phyloP scores from a whole-genome alignment of 2,797 vertebrate species.

The Synaphobranchus kaupii region DNA sequence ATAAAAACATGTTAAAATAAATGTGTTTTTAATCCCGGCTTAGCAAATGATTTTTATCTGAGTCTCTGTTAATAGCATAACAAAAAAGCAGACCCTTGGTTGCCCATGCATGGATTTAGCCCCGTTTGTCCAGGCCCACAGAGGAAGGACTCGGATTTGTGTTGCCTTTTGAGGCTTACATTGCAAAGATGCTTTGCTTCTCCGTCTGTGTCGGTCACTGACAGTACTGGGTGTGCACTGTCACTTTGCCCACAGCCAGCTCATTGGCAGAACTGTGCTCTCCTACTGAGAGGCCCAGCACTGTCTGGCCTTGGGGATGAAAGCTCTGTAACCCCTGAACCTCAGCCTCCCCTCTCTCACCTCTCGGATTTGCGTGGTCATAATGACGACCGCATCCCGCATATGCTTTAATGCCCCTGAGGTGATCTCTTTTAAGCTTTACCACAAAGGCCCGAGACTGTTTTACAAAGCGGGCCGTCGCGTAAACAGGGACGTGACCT shows the following conservation, averaged over 20 bases:
- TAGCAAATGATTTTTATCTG: slow-evolving; percentile 28
- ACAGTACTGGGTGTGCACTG: slow-evolving; percentile 8
- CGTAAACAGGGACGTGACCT: not conserved
- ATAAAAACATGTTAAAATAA: slow-evolving; percentile 38
- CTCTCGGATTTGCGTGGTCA: not conserved
- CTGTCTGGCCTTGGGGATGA: not conserved
- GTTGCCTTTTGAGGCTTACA: not conserved
- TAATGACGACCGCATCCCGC: not conserved
- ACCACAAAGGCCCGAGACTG: not conserved
- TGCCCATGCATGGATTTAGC: not conserved
- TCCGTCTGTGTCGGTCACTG: not conserved
- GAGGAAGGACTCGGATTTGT: not conserved
- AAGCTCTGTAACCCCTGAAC: not conserved
- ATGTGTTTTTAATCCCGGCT: slow-evolving; percentile 35
- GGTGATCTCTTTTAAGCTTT: not conserved
- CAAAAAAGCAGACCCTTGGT: not conserved
- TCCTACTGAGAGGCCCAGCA: not conserved
- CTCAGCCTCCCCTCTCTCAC: not conserved
- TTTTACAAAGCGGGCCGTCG: not conserved
- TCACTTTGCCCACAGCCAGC: not conserved
- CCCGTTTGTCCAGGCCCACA: not conserved
- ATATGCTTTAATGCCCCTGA: not conserved
- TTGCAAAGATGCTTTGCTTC: not conserved
- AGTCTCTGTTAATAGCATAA: slow-evolving; percentile 15
- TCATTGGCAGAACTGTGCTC: not conserved